phyloP scores from a whole-genome alignment of 2,888 invertebrate species.

The Parapristionchus giblindavisi region DNA sequence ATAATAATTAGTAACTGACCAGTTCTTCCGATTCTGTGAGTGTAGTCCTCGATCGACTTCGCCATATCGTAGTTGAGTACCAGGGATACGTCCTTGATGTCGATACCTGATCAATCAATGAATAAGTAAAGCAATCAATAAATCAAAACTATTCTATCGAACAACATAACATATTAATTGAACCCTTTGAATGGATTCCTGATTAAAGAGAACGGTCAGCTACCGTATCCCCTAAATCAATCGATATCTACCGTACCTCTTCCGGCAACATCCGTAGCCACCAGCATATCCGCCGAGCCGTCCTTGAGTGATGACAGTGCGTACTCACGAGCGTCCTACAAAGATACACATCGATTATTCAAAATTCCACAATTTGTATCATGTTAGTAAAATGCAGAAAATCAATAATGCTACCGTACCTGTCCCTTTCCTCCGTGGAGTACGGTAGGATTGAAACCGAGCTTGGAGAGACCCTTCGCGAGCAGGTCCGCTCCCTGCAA shows the following conservation, averaged over 20 bases:
- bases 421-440: constrained; percentile 99
- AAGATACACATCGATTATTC: constrained; percentile 43
- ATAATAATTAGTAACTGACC: constrained; percentile 73
- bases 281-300: constrained; percentile 94
- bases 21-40: constrained; percentile 93
- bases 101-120: constrained; percentile 81
- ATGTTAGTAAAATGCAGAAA: not conserved
- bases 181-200: not conserved
- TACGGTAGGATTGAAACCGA: constrained; percentile 94
- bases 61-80: constrained; percentile 99
- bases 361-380: not conserved
- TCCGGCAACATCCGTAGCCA: constrained; percentile 98
- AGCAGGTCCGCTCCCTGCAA: constrained; percentile 88
- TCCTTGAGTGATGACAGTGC: constrained; percentile 94
- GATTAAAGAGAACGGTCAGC: not conserved
- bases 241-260: constrained; percentile 77
- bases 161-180: not conserved
- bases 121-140: not conserved
- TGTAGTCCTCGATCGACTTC: constrained; percentile 88
- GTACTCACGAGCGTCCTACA: constrained; percentile 90
- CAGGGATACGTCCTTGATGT: constrained; percentile 98
- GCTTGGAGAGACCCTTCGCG: constrained; percentile 93
- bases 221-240: not conserved
- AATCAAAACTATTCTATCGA: not conserved
- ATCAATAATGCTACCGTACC: constrained; percentile 40